Evolutionary conservation across 2,888 invertebrate species (phyloP).

Genomic region (Heliconius ethilla): DNA sequence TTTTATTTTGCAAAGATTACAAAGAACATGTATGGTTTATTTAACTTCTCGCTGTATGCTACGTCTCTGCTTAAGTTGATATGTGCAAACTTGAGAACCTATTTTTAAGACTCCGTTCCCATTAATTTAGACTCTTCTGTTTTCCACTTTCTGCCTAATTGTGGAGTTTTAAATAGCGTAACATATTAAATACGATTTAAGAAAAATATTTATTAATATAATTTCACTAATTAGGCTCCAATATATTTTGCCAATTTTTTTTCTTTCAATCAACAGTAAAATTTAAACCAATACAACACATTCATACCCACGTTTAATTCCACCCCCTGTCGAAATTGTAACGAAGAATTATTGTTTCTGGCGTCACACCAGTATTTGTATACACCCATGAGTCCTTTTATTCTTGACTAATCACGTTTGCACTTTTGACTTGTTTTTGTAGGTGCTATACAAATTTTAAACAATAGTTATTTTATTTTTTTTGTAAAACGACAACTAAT

Average conservation of each 20-base stretch:
- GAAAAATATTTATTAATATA: too few relatives aligned
- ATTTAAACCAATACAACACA: slow-evolving; percentile 47
- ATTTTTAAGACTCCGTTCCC: too few relatives aligned
- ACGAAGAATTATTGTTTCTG: slow-evolving; percentile 80
- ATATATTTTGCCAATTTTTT: too few relatives aligned
- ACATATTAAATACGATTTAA: too few relatives aligned
- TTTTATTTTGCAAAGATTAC: not conserved
- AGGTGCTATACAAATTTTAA: slow-evolving; percentile 23
- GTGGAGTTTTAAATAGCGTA: too few relatives aligned
- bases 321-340: slow-evolving; percentile 64
- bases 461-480: not conserved
- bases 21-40: too few relatives aligned
- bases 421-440: slow-evolving; percentile 57
- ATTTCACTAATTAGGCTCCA: too few relatives aligned
- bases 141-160: too few relatives aligned
- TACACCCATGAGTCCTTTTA: slow-evolving; percentile 74
- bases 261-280: not conserved
- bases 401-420: slow-evolving; percentile 72
- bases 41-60: too few relatives aligned
- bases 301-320: slow-evolving; percentile 47
- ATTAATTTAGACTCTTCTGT: too few relatives aligned
- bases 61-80: too few relatives aligned
- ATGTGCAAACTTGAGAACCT: too few relatives aligned
- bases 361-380: slow-evolving; percentile 75
- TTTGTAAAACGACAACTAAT: not conserved